These are phyloP conservation scores for Nothobranchius furzeri DNA, from an alignment of 2,113 vertebrate genomes.

Conservation along the genomic window DNA sequence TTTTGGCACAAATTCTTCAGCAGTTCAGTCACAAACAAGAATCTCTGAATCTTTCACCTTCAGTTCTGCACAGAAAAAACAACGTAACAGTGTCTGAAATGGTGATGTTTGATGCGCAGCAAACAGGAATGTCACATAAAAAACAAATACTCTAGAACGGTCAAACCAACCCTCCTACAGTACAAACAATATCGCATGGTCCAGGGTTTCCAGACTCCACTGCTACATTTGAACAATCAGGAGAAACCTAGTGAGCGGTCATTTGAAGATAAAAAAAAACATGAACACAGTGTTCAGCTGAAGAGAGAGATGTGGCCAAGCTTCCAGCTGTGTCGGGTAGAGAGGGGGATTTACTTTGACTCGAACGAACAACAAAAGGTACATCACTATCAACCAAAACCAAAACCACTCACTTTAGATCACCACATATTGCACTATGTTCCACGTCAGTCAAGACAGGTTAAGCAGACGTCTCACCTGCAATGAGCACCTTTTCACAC, in stretches of 20 bases:
- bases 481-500: constrained; percentile 1
- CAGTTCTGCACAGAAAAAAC: constrained; percentile 15
- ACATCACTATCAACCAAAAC: constrained; percentile 9
- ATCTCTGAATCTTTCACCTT: constrained; percentile 6
- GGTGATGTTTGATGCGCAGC: constrained; percentile 26
- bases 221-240: constrained; percentile 9
- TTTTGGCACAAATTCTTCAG: constrained; percentile 66
- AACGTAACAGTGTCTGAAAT: constrained; percentile 22
- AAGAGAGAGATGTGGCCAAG: background rate
- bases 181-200: constrained; percentile 7
- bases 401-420: background rate
- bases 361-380: background rate
- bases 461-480: too few species aligned
- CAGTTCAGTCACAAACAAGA: constrained; percentile 20
- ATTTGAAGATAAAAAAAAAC: background rate
- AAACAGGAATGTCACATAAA: constrained; percentile 47
- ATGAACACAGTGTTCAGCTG: too few species aligned
- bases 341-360: background rate
- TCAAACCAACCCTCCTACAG: constrained; percentile 26
- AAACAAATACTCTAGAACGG: constrained; percentile 5
- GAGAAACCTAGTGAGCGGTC: too few species aligned
- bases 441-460: constrained; percentile 8
- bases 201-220: background rate
- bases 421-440: constrained; percentile 43
- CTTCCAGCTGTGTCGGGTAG: background rate